These are phyloP conservation scores for Phylloscopus trochilus DNA, from an alignment of 2,113 vertebrate genomes.

Conservation along the genomic window DNA sequence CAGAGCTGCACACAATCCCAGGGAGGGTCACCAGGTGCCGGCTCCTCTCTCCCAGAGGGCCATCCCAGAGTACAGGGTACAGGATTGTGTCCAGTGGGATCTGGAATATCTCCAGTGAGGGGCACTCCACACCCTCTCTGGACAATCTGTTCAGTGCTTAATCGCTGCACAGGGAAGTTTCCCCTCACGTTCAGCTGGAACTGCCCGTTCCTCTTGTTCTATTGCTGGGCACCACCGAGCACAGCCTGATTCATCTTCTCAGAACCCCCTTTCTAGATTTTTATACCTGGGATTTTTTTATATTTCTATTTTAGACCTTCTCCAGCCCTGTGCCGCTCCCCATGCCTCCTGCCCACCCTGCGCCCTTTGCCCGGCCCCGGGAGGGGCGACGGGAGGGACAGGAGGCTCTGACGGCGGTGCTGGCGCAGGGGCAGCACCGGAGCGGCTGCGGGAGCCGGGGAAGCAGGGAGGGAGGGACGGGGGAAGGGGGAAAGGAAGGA, in stretches of 20 bases:
- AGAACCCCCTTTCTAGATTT: neutral
- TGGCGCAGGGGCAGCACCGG: neutral
- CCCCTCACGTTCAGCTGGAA: neutral
- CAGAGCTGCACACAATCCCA: neutral
- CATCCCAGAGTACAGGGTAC: neutral
- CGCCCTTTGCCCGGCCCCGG: neutral
- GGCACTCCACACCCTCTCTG: neutral
- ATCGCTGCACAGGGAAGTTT: neutral
- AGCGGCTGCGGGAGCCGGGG: neutral
- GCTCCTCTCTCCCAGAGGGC: neutral
- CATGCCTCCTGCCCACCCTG: neutral
- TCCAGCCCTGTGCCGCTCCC: neutral
- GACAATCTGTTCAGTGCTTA: neutral
- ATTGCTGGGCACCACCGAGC: neutral
- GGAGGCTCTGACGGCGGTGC: neutral
- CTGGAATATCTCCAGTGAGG: neutral
- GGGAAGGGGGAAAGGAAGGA: rapidly evolving
- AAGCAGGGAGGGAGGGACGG: neutral
- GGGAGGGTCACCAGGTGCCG: neutral
- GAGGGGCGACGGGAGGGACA: no score
- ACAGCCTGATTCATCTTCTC: neutral
- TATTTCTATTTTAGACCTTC: neutral
- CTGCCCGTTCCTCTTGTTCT: neutral
- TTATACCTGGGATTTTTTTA: neutral
- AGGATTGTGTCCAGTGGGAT: neutral